Evolutionary conservation across 2,888 invertebrate genomes (phyloP).

Genomic region (Rotaria magnacalcarata): DNA sequence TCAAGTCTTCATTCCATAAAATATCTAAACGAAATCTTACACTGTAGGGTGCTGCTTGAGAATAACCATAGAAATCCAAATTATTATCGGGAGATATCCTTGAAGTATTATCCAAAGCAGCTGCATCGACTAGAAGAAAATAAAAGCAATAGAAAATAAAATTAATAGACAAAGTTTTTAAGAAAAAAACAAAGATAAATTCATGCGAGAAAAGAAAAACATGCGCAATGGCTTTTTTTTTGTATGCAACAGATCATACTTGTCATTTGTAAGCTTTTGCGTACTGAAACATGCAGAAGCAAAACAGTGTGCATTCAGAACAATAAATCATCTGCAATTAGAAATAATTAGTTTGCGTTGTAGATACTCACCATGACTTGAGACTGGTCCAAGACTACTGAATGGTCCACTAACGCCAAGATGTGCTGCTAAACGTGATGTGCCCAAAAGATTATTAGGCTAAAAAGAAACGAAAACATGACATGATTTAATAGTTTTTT

Average conservation of each 20-base stretch:
- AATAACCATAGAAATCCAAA: neutral
- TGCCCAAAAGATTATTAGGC: neutral
- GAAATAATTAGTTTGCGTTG: neutral
- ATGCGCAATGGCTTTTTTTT: neutral
- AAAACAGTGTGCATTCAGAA: neutral
- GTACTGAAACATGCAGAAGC: constrained; percentile 25
- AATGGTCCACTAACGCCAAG: neutral
- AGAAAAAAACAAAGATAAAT: neutral
- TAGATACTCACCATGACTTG: constrained; percentile 19
- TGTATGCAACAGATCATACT: neutral
- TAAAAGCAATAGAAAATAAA: neutral
- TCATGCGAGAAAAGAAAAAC: neutral
- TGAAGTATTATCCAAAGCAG: neutral
- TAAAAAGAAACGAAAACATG: neutral
- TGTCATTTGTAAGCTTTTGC: constrained; percentile 24
- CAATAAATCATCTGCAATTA: neutral
- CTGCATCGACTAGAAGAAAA: constrained; percentile 25
- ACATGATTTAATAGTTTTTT: too few species aligned
- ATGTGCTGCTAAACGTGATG: neutral
- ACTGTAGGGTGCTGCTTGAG: neutral
- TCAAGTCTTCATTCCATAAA: too few species aligned
- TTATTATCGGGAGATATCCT: constrained; percentile 22
- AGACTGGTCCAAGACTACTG: neutral
- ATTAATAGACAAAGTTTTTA: too few species aligned
- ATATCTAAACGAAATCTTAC: neutral